Base-by-base conservation (phyloP, 2,888 invertebrate genomes). In the Aphelenchoides bicaudatus region DNA sequence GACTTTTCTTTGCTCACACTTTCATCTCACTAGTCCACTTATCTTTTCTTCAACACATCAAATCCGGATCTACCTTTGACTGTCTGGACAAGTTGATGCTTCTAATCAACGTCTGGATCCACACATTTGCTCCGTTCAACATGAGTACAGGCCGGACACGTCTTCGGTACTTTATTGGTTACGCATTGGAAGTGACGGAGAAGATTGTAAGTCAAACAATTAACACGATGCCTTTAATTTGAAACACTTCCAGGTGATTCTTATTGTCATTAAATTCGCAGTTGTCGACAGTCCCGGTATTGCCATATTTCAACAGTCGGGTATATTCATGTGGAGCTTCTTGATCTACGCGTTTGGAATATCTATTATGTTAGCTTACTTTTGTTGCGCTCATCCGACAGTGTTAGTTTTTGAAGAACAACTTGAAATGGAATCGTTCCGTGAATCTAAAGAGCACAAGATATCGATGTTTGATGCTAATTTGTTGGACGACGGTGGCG, bases 121-220 rank as follows among this genome's bases (percentile, higher is more conserved):
- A 74, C 49, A 52, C 65, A 10, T 72, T 70, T 56, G 62, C 67
- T 1, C 74, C 74, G 0, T 74, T 73, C 57, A 74, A 74, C 39
- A 72, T 70, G 62, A 66, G 68, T 1, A 74, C 37, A 71, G 73
- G 5, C 39, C 47, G 3, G 71, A 72, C 1, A 38, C 67, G 34
- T 62, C 16, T 52, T 31, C 56, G 68, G 48, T 74, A 74, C 48
- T 23, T 56, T 0, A 25, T 51, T 1, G 73, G 68, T 0, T 72
- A 72, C 39, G 21, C 30, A 3, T 34, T 74, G 2, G 74, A 74
- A 51, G 48, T 65, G 13, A 1, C 71, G 0, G 73, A 74, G 56
- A 60, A 58, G 28, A 34, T 61, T 29, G 71, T 71, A 31, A 55
- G 68, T 56, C 30, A 31, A 3, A 4, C 23, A 19, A 54, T 25